Evolutionary conservation across 2,113 vertebrate species (phyloP), one percentile per base, ranked within the genome.

Genomic region (Chitala chitala): DNA sequence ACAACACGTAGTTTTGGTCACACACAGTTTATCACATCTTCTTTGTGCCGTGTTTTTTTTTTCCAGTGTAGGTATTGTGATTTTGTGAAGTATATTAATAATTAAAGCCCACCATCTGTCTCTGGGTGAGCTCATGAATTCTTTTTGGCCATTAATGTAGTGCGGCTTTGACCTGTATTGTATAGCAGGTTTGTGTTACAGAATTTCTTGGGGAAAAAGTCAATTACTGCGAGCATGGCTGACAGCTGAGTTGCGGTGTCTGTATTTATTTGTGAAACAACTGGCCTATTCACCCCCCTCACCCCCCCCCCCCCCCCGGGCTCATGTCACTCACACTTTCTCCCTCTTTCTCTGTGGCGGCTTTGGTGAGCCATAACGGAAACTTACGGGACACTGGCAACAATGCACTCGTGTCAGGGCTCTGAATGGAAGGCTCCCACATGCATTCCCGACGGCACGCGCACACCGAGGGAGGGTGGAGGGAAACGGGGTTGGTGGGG

Each of bases 391-490:
- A 26, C 55, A 48, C n/a, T n/a, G n/a, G 42, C 38, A 63, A 31
- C 55, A 48, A 46, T 72, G 61, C 54, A 42, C 17, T 26, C 24
- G 40, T 58, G 51, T 59, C 42, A 64, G 58, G 72, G 72, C 54
- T 51, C 46, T 73, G 72, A 73, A 38, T 50, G 58, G 44, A 24
- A 51, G 44, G 42, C 24, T 29, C 71, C 71, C 71, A 58, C 71
- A 29, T 17, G 55, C 71, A 72, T 42, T 72, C 50, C 50, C 71
- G 13, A 3, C 13, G 22, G n/a, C n/a, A n/a, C 17, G 26, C 13
- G 48, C 51, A 56, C 44, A 4, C 56, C 5, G 58, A 44, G 58
- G 31, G 10, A 46, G 10, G 2, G 68, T 53, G 17, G 71, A 56
- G 1, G 56, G 71, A 59, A 56, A 29, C 71, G n/a, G 7, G 20